Evolutionary conservation across 2,113 vertebrate species (phyloP), one percentile per base, ranked within the genome.

Genomic region (Sinocyclocheilus rhinocerous): DNA sequence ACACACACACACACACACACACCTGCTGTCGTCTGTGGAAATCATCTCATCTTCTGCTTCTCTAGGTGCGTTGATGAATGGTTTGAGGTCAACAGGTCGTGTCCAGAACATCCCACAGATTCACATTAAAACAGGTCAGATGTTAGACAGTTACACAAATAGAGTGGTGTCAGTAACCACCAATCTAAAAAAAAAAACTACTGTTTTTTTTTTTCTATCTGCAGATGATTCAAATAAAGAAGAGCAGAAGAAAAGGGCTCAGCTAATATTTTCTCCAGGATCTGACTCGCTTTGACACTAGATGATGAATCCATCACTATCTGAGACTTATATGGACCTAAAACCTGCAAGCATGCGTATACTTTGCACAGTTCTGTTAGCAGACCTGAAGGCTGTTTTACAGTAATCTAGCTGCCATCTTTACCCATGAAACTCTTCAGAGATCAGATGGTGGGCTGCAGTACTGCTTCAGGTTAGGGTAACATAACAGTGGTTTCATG

Each of bases 61-160:
- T 96, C 91, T 97, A 33, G 29, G 29, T 33, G 29, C 3, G 3
- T 33, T 33, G 29, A 33, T 33, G 29, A 33, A 33, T 33, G 98
- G 98, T 99, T 99, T 94, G 95, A 97, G 94, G 97, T 99, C 91
- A 99, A 98, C 90, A 96, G 98, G 92, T 99, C 97, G 45, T 99
- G 98, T 92, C 98, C 98, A 86, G 98, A 98, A 91, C 98, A 99
- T 92, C 98, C 98, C 24, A 94, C 96, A 48, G 96, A 99, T 93
- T 98, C 96, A 96, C 88, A 86, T 13, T 29, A 13, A 39, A 50
- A 29, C 48, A 29, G 76, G 76, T 77, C 48, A 29, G 76, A 12
- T 20, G 24, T 29, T 77, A 26, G 2, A 55, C 48, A 10, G 3
- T 76, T 50, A n/a, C 13, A 45, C 12, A 29, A 10, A 61, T 3